Evolutionary conservation across 2,797 vertebrate genomes (phyloP).

Genomic region (Pseudocheirus occidentalis): DNA sequence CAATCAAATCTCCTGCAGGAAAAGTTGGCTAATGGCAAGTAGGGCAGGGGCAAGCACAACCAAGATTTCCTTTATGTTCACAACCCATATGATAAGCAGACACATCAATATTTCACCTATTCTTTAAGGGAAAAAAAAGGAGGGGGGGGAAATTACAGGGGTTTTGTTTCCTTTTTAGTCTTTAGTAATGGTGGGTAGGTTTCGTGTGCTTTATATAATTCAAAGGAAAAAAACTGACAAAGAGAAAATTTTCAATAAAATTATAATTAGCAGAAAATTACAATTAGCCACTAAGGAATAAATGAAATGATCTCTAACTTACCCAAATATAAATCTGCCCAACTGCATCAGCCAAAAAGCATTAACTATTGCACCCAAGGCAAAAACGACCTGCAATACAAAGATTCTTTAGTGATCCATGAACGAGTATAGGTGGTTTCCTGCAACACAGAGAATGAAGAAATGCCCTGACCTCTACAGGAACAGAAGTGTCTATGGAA

Average conservation of each 20-base stretch:
- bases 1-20: not conserved
- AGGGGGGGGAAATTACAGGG: too few relatives aligned
- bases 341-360: slow-evolving; percentile 94
- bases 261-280: not conserved
- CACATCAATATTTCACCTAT: slow-evolving; percentile 20
- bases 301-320: slow-evolving; percentile 77
- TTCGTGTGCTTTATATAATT: slow-evolving; percentile 26
- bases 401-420: slow-evolving; percentile 34
- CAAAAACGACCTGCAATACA: slow-evolving; percentile 91
- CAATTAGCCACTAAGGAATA: slow-evolving; percentile 12
- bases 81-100: slow-evolving; percentile 11
- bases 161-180: not conserved
- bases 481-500: not conserved
- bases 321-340: slow-evolving; percentile 98
- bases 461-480: slow-evolving; percentile 26
- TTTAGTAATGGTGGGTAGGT: not conserved
- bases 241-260: slow-evolving; percentile 8
- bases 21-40: not conserved
- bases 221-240: not conserved
- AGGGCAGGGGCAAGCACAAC: not conserved
- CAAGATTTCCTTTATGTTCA: not conserved
- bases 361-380: slow-evolving; percentile 90
- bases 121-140: slow-evolving; percentile 8
- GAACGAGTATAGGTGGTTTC: slow-evolving; percentile 43
- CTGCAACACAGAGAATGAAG: not conserved